Conservation (phyloP, 2,113 vertebrate genomes). For the Montifringilla adamsi region DNA sequence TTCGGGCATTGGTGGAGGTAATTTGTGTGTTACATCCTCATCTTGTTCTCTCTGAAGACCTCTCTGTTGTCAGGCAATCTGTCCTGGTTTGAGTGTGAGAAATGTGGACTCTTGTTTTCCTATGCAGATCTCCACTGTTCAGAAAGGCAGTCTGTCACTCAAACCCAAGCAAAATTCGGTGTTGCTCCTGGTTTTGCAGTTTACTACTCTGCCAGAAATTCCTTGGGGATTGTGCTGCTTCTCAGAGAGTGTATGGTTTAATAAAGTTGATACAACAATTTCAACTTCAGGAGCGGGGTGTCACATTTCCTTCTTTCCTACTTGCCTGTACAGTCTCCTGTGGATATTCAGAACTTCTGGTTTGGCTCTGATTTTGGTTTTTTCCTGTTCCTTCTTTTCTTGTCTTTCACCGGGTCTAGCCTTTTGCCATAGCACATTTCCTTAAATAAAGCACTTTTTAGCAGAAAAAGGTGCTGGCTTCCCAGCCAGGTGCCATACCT, state of each 20-base stretch:
- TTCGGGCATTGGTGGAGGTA: not conserved
- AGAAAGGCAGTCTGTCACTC: not conserved
- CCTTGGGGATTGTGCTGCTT: not conserved
- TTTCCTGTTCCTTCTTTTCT: not conserved
- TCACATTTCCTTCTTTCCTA: not conserved
- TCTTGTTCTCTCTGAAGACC: not conserved
- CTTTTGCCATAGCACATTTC: not conserved
- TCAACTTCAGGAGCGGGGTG: not conserved
- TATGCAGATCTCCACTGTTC: rapidly evolving
- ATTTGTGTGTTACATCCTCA: not conserved
- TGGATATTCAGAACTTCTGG: not conserved
- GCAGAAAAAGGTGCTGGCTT: not conserved
- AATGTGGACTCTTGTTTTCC: rapidly evolving
- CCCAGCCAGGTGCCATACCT: not conserved
- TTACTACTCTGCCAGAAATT: not conserved
- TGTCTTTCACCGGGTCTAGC: not conserved
- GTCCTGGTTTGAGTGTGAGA: not conserved
- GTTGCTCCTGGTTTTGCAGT: not conserved
- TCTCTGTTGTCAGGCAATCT: not conserved
- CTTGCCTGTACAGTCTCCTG: not conserved
- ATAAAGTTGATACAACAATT: not conserved
- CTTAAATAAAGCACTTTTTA: not conserved
- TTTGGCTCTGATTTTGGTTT: not conserved
- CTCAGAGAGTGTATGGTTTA: not conserved
- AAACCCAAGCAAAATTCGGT: not conserved